phyloP scores from a whole-genome alignment of 2,888 invertebrate species.

The Eupithecia insigniata region DNA sequence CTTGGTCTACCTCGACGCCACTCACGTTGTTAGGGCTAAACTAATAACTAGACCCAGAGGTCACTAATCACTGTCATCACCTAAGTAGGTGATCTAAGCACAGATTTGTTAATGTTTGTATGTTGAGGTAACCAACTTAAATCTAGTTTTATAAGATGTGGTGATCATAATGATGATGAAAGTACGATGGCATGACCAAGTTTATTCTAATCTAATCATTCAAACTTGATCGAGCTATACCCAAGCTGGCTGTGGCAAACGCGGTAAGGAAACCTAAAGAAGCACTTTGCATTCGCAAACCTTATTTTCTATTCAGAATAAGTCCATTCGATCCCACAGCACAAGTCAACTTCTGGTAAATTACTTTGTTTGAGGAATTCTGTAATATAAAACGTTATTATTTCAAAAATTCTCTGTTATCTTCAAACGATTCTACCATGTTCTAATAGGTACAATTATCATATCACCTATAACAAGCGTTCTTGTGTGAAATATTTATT shows the following conservation, averaged over 20 bases:
- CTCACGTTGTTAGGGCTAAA: background rate
- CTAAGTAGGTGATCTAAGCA: background rate
- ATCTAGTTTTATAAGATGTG: background rate
- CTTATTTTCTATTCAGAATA: slow-evolving; percentile 38
- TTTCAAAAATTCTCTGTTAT: too few relatives aligned
- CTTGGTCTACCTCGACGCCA: background rate
- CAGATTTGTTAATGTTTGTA: too few relatives aligned
- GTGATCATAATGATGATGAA: background rate
- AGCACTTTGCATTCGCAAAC: slow-evolving; percentile 40
- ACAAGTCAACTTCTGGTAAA: background rate
- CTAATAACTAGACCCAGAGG: background rate
- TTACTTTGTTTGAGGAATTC: background rate
- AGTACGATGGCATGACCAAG: background rate
- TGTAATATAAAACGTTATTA: background rate
- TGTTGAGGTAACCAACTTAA: too few relatives aligned
- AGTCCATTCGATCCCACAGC: slow-evolving; percentile 17
- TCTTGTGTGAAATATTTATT: too few relatives aligned
- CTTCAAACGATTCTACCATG: too few relatives aligned
- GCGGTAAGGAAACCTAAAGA: slow-evolving; percentile 31
- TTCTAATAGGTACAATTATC: too few relatives aligned
- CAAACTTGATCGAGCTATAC: slow-evolving; percentile 6
- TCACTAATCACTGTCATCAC: background rate
- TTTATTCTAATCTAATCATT: background rate
- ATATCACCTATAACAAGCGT: too few relatives aligned
- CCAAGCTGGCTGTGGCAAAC: slow-evolving; percentile 2